Evolutionary conservation across 1,140 invertebrate genomes (phyloP), one percentile per base, ranked within the genome.

Genomic region (Ceratitis capitata): DNA sequence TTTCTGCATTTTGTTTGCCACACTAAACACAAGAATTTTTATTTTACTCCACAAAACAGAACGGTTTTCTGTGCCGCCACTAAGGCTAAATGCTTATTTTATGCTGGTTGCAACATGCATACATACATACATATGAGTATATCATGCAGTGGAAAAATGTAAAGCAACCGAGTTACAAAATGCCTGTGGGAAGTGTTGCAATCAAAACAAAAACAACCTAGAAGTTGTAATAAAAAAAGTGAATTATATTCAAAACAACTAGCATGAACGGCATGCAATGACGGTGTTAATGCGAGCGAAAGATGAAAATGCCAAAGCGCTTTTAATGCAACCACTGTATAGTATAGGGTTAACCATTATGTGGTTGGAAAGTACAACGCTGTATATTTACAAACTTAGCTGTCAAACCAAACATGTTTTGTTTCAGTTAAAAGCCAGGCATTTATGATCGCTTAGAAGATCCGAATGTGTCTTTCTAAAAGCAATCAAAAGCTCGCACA

Each of bases 111-210:
- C 23, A 7, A 61, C n/a, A n/a, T n/a, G n/a, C n/a, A n/a, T n/a
- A n/a, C n/a, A n/a, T n/a, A n/a, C n/a, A n/a, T n/a, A n/a, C n/a
- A n/a, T n/a, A n/a, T n/a, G n/a, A n/a, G n/a, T n/a, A n/a, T 61
- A 9, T 32, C 69, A 78, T 78, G 69, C 2, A 6, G n/a, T 4
- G 2, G 23, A 26, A 26, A 29, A 78, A 78, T 78, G 12, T 29
- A 35, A 35, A 78, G 39, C n/a, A 23, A n/a, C 16, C 19, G 32
- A 78, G n/a, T 39, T 78, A 47, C 69, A 78, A 84, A 84, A 83
- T 83, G 51, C 32, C 51, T 83, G 51, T 83, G 51, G 51, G 51
- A 51, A 83, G 32, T 83, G 51, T 83, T 83, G 82, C 51, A 82
- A 51, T 49, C 23, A 49, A 82, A 47, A 51, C 29, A 82, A 83